These are phyloP conservation scores for Drosophila pseudotakahashii DNA, from an alignment of 2,888 invertebrate species.

Conservation along the genomic window DNA sequence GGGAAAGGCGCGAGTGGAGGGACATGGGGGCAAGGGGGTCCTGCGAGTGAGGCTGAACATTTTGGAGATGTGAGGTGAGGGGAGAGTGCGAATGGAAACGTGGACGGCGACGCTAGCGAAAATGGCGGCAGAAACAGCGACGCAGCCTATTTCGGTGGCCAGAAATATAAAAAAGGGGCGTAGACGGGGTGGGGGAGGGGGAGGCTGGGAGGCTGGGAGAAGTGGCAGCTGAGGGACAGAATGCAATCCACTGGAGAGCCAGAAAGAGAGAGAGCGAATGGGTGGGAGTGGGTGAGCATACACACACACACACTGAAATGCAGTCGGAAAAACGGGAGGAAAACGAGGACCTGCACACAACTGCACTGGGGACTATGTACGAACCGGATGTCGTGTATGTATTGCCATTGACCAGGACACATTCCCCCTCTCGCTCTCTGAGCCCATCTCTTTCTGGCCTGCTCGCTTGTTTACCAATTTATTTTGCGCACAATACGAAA, in stretches of 20 bases:
- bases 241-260: conserved; percentile 47
- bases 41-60: background rate
- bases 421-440: conserved; percentile 12
- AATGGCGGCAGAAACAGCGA: conserved; percentile 32
- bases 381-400: conserved; percentile 67
- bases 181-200: conserved; percentile 26
- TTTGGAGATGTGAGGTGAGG: background rate
- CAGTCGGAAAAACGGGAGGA: conserved; percentile 31
- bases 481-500: conserved; percentile 80
- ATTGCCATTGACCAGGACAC: conserved; percentile 69
- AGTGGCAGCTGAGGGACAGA: conserved; percentile 61
- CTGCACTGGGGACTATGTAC: conserved; percentile 59
- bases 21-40: background rate
- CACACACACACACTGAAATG: conserved; percentile 29
- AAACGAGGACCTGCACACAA: conserved; percentile 35
- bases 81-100: conserved; percentile 14
- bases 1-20: conserved; percentile 15
- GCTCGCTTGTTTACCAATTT: conserved; percentile 77
- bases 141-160: conserved; percentile 55
- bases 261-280: background rate
- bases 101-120: conserved; percentile 22
- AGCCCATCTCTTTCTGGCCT: conserved; percentile 48
- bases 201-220: conserved; percentile 5
- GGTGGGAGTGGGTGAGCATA: conserved; percentile 1
- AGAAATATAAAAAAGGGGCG: conserved; percentile 32